Base-by-base conservation (phyloP, 2,113 vertebrate species). In the Atlantisia rogersi region DNA sequence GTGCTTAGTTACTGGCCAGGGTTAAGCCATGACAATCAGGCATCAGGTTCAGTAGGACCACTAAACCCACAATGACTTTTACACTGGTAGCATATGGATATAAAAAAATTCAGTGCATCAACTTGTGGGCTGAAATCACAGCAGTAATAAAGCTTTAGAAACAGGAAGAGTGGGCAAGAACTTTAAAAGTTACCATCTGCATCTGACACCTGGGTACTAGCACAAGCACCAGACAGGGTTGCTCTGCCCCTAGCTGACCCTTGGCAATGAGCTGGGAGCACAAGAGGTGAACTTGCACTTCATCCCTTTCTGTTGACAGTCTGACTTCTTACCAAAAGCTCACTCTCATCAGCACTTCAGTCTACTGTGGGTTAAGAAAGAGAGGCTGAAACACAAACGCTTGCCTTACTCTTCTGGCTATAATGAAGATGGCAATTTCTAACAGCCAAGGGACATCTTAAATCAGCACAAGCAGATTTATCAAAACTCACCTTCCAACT, bases 401-500 rank as follows among this genome's bases (percentile, higher is more conserved):
- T 31, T 7, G 0, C 40, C 44, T 88, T 28, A 10, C 62, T 90
- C 71, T 86, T 88, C 84, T 35, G 16, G 40, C 55, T 74, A 1
- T 48, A 80, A 80, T 3, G 29, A 90, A 11, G 39, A 74, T 1
- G 3, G 44, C 31, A 79, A 69, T 83, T 93, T 86, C 59, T 4
- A 3, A 82, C 32, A 80, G 31, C 64, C 50, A 79, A 16, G 18
- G 39, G 14, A 93, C 82, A 86, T 65, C 58, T 82, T 63, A 78
- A 63, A 77, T 70, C 63, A 89, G 52, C 17, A 37, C 14, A 46
- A 77, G 46, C 25, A 91, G 52, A 85, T 64, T 37, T 42, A 84
- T 89, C 65, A 82, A 70, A 92, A 81, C 53, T 65, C 70, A 70
- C 86, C 63, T 92, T 90, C 35, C 75, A 90, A 63, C 50, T 77